Conservation (phyloP, 2,888 invertebrate genomes). For the Rhynchonema sp. region DNA sequence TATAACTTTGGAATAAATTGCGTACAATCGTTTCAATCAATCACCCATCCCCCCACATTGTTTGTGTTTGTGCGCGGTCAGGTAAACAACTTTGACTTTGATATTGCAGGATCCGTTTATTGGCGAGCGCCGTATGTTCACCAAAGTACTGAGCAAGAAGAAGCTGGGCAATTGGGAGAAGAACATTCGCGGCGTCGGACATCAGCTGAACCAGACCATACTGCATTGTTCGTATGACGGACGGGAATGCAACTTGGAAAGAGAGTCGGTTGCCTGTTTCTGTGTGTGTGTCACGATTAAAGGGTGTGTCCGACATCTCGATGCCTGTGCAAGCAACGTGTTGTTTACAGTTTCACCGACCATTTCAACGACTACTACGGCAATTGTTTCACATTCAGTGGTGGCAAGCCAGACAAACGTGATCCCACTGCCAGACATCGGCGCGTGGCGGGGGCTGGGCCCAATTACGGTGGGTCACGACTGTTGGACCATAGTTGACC, state of each 20-base stretch:
- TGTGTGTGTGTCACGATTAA: too few species aligned
- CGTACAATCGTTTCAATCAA: too few species aligned
- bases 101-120: not conserved
- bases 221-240: constrained; percentile 2
- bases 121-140: not conserved
- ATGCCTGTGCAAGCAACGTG: too few species aligned
- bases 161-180: not conserved
- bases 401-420: not conserved
- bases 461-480: not conserved
- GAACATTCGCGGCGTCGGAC: not conserved
- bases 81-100: too few species aligned
- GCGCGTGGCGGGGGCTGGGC: not conserved
- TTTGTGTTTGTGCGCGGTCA: too few species aligned
- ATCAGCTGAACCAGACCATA: not conserved
- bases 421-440: not conserved
- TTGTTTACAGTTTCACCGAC: too few species aligned
- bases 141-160: not conserved
- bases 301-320: too few species aligned
- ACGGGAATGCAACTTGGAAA: constrained; percentile 1
- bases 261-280: too few species aligned
- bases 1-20: too few species aligned
- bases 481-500: too few species aligned
- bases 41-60: too few species aligned
- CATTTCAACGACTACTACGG: constrained; percentile 3
- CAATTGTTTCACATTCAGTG: constrained; percentile 3